Conservation (phyloP, 1,140 invertebrate species). For the Tyrophagus putrescentiae region DNA sequence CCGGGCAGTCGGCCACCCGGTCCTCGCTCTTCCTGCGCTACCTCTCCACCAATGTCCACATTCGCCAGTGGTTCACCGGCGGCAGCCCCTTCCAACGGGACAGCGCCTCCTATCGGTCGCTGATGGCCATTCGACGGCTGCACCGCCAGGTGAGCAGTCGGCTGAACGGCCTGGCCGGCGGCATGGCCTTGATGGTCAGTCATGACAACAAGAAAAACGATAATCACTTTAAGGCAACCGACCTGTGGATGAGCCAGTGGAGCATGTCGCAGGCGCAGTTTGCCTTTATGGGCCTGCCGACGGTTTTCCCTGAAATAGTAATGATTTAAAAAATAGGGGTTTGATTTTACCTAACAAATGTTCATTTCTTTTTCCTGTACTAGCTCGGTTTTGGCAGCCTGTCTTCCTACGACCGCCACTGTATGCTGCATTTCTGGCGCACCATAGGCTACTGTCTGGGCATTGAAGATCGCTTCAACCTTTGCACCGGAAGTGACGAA, state of each 20-base stretch:
- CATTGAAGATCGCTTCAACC: constrained; percentile 57
- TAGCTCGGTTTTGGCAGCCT: constrained; percentile 43
- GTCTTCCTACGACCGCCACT: constrained; percentile 45
- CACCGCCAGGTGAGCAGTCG: constrained; percentile 34
- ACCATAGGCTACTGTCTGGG: constrained; percentile 63
- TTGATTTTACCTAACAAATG: not conserved
- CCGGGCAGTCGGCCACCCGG: constrained; percentile 36
- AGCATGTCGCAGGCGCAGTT: constrained; percentile 58
- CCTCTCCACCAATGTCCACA: constrained; percentile 51
- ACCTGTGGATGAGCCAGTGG: constrained; percentile 46
- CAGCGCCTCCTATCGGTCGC: constrained; percentile 34
- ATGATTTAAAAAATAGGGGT: not conserved
- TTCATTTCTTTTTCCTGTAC: constrained; percentile 27
- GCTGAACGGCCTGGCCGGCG: constrained; percentile 33
- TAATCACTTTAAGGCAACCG: no score
- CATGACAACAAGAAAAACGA: no score
- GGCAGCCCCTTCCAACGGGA: constrained; percentile 40
- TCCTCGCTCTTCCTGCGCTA: constrained; percentile 55
- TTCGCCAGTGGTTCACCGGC: constrained; percentile 56
- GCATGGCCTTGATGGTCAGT: no score
- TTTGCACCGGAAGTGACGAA: constrained; percentile 38
- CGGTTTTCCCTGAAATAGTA: constrained; percentile 48
- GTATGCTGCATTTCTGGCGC: constrained; percentile 63
- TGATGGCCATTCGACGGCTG: constrained; percentile 35
- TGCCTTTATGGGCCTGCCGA: constrained; percentile 56